Conservation (phyloP, 2,113 vertebrate species). For the Apeltes quadracus region DNA sequence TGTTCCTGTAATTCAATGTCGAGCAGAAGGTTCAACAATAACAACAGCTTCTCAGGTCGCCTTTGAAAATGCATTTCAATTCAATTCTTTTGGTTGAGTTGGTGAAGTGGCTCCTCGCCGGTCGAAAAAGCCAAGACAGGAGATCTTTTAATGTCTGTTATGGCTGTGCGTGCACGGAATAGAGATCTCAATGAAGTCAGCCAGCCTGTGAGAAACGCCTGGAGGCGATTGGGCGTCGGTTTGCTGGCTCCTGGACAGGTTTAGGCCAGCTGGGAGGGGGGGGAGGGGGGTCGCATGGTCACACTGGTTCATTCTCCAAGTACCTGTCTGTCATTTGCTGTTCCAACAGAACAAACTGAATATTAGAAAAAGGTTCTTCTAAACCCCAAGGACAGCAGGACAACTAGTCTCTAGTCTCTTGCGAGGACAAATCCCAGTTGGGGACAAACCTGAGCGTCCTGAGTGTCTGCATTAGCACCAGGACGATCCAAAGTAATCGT, state of each 20-base stretch:
- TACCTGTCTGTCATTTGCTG: neutral
- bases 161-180: neutral
- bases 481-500: too few species aligned
- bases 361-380: neutral
- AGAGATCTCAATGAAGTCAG: neutral
- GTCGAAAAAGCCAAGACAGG: neutral
- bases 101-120: neutral
- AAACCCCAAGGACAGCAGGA: too few species aligned
- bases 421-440: neutral
- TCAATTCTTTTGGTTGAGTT: neutral
- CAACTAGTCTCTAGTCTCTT: too few species aligned
- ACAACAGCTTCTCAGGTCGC: neutral
- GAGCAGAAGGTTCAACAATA: neutral
- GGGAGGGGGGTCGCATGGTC: constrained; percentile 21
- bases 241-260: neutral
- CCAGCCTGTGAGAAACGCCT: neutral
- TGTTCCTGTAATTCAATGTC: constrained; percentile 6
- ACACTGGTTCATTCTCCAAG: neutral
- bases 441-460: neutral
- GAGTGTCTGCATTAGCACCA: constrained; percentile 7
- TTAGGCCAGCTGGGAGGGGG: neutral
- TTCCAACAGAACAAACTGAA: neutral
- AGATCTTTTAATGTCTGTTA: neutral
- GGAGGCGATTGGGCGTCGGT: constrained; percentile 8
- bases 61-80: neutral